Evolutionary conservation across 2,113 vertebrate genomes (phyloP).

Genomic region (Xiphophorus couchianus): DNA sequence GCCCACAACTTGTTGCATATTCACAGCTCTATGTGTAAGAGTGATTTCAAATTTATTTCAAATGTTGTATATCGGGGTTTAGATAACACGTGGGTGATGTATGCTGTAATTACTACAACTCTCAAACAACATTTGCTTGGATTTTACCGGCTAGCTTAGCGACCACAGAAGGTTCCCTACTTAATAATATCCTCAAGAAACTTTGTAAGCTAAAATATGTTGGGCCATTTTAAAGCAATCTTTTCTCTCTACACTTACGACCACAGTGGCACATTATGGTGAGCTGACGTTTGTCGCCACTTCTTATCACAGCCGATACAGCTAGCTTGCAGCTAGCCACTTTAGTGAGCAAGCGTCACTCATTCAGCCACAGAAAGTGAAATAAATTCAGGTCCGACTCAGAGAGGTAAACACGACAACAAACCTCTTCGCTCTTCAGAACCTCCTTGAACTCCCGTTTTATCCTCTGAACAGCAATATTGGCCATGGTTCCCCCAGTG

Average conservation of each 20-base stretch:
- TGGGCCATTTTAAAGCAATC: background rate
- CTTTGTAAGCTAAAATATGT: background rate
- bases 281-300: background rate
- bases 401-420: conserved; percentile 41
- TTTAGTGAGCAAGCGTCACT: conserved; percentile 52
- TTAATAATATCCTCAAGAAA: conserved; percentile 2
- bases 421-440: conserved; percentile 97
- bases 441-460: conserved; percentile 99
- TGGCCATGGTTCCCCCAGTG: conserved; percentile 88
- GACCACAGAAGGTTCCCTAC: background rate
- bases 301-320: background rate
- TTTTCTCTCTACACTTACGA: background rate
- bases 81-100: background rate
- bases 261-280: background rate
- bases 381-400: background rate
- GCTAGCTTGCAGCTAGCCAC: conserved; percentile 59
- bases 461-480: conserved; percentile 99
- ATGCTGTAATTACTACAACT: conserved; percentile 1
- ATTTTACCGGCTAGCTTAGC: conserved; percentile 51
- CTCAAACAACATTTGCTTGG: conserved; percentile 21
- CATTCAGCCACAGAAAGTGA: conserved; percentile 18
- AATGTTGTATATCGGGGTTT: background rate
- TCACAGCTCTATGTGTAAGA: background rate
- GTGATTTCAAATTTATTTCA: background rate
- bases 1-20: conserved; percentile 60